Evolutionary conservation across 2,113 vertebrate genomes (phyloP).

Genomic region (Aptenodytes patagonicus): DNA sequence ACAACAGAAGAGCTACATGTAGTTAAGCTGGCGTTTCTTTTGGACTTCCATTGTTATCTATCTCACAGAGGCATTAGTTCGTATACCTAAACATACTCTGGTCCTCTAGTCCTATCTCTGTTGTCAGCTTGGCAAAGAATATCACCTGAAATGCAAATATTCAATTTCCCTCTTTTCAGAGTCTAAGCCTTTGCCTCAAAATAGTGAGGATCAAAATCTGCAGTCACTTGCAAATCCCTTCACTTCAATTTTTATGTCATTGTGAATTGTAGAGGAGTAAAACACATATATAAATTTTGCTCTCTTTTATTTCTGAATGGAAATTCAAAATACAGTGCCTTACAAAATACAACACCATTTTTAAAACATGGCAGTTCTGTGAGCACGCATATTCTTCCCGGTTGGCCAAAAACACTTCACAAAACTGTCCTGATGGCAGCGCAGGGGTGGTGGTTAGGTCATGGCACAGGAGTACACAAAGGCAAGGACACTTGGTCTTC

Average conservation of each 20-base stretch:
- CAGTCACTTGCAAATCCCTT: background rate
- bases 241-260: background rate
- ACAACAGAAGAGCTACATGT: background rate
- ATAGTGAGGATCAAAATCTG: background rate
- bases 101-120: background rate
- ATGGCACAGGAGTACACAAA: background rate
- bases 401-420: background rate
- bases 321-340: background rate
- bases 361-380: background rate
- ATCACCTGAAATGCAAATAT: background rate
- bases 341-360: background rate
- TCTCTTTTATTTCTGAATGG: background rate
- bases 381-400: rapidly evolving
- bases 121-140: background rate
- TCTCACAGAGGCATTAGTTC: background rate
- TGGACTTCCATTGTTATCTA: background rate
- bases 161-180: background rate
- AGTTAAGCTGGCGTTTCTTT: background rate
- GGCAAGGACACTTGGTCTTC: background rate
- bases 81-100: background rate
- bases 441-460: background rate
- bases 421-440: background rate
- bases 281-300: background rate
- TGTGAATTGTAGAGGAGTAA: background rate
- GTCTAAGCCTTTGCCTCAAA: background rate